A percentile compares a stretch with the other conserved stretches of the same genome.
Conservation (phyloP, 2,888 invertebrate genomes). For the Rotaria socialis region DNA sequence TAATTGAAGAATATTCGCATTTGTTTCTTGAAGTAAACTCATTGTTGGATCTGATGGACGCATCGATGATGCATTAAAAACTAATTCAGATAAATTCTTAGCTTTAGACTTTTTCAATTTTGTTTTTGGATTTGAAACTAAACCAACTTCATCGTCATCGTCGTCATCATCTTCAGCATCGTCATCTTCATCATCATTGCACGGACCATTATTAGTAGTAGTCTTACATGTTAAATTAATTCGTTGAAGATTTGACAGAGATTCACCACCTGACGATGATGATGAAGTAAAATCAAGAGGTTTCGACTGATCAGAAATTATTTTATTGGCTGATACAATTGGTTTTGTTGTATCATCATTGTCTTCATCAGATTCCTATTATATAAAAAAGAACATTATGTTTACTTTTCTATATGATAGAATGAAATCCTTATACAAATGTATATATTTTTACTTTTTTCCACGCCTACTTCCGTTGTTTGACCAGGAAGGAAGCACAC, state of each 20-base stretch:
- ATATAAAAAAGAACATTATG: too few species aligned
- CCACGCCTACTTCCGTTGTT: too few species aligned
- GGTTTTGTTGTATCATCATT: background rate
- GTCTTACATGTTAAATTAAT: constrained; percentile 67
- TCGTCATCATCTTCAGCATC: constrained; percentile 47
- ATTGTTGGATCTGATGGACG: background rate
- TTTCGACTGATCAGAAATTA: background rate
- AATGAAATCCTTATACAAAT: too few species aligned
- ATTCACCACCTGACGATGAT: background rate
- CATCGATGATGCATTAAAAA: too few species aligned
- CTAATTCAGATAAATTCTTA: background rate
- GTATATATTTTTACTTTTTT: too few species aligned
- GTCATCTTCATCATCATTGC: constrained; percentile 57
- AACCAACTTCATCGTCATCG: background rate
- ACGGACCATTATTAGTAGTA: constrained; percentile 62
- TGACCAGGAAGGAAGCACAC: too few species aligned
- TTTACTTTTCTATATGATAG: too few species aligned
- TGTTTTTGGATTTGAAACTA: too few species aligned
- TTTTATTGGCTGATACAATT: background rate
- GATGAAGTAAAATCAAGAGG: background rate
- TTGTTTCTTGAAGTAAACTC: background rate
- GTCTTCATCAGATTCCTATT: background rate
- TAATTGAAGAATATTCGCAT: background rate
- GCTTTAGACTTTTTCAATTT: background rate
- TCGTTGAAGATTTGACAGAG: background rate